phyloP scores from a whole-genome alignment of 2,797 vertebrate species.

The Ptychobarbus kaznakovi region DNA sequence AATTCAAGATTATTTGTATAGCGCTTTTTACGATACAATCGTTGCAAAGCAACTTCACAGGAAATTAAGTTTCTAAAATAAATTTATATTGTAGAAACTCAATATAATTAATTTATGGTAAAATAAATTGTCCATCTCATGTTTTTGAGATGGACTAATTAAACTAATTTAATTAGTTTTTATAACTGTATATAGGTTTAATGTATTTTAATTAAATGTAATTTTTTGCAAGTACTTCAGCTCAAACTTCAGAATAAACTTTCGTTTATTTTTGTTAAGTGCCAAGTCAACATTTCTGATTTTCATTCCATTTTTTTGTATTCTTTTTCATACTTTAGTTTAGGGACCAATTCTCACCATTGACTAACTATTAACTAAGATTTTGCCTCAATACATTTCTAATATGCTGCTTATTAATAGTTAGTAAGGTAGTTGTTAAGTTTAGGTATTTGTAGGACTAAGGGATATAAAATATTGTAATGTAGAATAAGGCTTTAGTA shows the following conservation, averaged over 20 bases:
- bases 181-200: neutral
- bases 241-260: neutral
- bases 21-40: too few species aligned
- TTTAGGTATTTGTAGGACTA: neutral
- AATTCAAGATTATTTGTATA: too few species aligned
- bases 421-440: neutral
- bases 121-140: too few species aligned
- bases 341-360: neutral
- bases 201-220: neutral
- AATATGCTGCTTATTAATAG: neutral
- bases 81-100: too few species aligned
- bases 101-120: too few species aligned
- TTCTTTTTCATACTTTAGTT: too few species aligned
- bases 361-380: neutral
- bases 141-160: too few species aligned
- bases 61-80: too few species aligned
- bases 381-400: neutral
- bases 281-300: neutral
- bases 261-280: neutral
- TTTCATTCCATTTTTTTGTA: neutral
- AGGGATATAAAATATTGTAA: neutral
- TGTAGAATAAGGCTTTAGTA: neutral
- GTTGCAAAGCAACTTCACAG: too few species aligned
- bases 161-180: too few species aligned
- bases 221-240: neutral